A percentile compares a stretch with the other conserved stretches of the same genome.
Conservation (phyloP, 1,140 invertebrate species). For the Euwallacea similis region DNA sequence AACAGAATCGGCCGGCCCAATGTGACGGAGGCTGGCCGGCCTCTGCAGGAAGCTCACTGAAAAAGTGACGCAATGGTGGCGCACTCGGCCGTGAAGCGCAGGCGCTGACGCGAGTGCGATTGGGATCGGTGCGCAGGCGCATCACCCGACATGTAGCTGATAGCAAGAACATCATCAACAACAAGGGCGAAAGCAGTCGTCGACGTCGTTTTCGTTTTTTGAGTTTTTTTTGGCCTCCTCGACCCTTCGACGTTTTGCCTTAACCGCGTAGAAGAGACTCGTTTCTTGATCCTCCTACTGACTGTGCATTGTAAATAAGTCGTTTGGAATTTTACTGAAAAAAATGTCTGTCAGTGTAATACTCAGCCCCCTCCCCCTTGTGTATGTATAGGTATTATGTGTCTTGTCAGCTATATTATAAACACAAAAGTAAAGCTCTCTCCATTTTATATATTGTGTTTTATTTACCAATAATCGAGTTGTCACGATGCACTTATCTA, state of each 20-base stretch:
- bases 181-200: slow-evolving; percentile 31
- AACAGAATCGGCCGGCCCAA: slow-evolving; percentile 68
- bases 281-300: slow-evolving; percentile 44
- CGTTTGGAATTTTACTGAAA: slow-evolving; percentile 43
- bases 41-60: slow-evolving; percentile 83
- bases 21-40: slow-evolving; percentile 86
- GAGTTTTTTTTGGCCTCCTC: slow-evolving; percentile 27
- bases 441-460: slow-evolving; percentile 49
- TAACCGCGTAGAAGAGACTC: slow-evolving; percentile 47
- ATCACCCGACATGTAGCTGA: slow-evolving; percentile 32
- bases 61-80: slow-evolving; percentile 81
- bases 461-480: slow-evolving; percentile 5
- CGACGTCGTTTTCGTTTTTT: slow-evolving; percentile 31
- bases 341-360: slow-evolving; percentile 53
- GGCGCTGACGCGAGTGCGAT: slow-evolving; percentile 49
- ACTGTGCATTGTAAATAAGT: slow-evolving; percentile 53
- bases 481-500: too few species aligned
- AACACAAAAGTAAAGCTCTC: slow-evolving; percentile 53
- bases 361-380: slow-evolving; percentile 50
- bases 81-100: slow-evolving; percentile 64
- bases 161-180: slow-evolving; percentile 21
- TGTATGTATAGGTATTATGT: slow-evolving; percentile 55
- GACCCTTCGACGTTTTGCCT: slow-evolving; percentile 47
- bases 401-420: slow-evolving; percentile 55
- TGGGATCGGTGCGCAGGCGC: slow-evolving; percentile 35